A percentile compares a stretch with the other conserved stretches of the same genome.
These are phyloP conservation scores for Noctua janthe DNA, from an alignment of 2,888 invertebrate genomes.

Conservation along the genomic window DNA sequence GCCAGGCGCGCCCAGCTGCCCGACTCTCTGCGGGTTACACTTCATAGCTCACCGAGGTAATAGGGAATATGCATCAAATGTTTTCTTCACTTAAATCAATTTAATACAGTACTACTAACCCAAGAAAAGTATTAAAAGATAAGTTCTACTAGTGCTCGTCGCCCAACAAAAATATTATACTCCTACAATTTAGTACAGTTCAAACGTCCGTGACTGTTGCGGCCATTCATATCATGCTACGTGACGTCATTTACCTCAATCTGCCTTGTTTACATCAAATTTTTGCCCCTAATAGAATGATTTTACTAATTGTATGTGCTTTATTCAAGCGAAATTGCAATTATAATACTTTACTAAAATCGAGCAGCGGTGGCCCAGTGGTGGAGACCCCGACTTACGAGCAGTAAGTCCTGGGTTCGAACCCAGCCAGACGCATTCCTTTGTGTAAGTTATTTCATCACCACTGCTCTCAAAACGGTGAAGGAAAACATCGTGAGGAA, in stretches of 20 bases:
- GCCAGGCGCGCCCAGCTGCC: slow-evolving; percentile 94
- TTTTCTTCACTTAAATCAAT: too few relatives aligned
- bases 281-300: not conserved
- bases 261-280: not conserved
- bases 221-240: not conserved
- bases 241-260: not conserved
- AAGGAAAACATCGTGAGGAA: too few relatives aligned
- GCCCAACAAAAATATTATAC: not conserved
- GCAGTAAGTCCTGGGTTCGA: too few relatives aligned
- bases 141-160: not conserved
- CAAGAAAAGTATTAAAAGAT: not conserved
- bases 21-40: slow-evolving; percentile 88
- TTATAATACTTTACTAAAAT: not conserved
- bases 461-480: too few relatives aligned
- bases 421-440: too few relatives aligned
- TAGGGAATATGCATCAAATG: too few relatives aligned
- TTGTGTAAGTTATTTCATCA: too few relatives aligned
- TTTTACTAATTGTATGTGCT: not conserved
- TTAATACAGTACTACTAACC: too few relatives aligned
- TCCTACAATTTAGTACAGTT: not conserved
- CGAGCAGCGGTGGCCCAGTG: too few relatives aligned
- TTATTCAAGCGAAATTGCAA: not conserved
- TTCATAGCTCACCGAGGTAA: too few relatives aligned
- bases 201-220: not conserved
- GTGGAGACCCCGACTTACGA: too few relatives aligned